Percentiles rank a stretch among this genome's conserved stretches.
These are phyloP conservation scores for Dolichoris vasculosae DNA, from an alignment of 1,140 invertebrate species.

Conservation along the genomic window DNA sequence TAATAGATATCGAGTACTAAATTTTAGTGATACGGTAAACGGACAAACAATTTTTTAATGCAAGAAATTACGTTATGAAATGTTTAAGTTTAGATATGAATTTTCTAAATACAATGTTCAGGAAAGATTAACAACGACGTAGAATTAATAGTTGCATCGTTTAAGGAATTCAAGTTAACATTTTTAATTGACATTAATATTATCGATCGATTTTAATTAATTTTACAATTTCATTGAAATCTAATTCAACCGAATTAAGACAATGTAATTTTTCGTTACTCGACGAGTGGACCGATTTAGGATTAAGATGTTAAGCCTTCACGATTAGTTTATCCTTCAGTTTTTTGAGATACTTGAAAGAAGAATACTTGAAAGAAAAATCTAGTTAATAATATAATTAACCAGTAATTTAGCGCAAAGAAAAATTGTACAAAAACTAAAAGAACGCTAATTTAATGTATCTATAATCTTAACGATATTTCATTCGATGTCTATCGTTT, in stretches of 20 bases:
- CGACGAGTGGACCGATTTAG: neutral
- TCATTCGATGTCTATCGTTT: neutral
- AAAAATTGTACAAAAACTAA: neutral
- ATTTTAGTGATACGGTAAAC: too few species aligned
- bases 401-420: neutral
- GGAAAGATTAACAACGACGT: too few species aligned
- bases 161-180: neutral
- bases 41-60: too few species aligned
- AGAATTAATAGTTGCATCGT: neutral
- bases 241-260: neutral
- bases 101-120: too few species aligned
- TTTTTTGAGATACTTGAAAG: neutral
- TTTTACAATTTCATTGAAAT: neutral
- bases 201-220: neutral
- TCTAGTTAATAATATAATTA: neutral
- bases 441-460: neutral
- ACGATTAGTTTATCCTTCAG: neutral
- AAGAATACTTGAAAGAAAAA: neutral
- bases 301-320: neutral
- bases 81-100: too few species aligned
- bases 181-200: neutral
- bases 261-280: constrained; percentile 5
- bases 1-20: too few species aligned
- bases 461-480: neutral
- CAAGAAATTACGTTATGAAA: too few species aligned